A percentile compares a stretch with the other conserved stretches of the same genome.
phyloP scores from a whole-genome alignment of 2,797 vertebrate genomes.

The Danio tinwini region DNA sequence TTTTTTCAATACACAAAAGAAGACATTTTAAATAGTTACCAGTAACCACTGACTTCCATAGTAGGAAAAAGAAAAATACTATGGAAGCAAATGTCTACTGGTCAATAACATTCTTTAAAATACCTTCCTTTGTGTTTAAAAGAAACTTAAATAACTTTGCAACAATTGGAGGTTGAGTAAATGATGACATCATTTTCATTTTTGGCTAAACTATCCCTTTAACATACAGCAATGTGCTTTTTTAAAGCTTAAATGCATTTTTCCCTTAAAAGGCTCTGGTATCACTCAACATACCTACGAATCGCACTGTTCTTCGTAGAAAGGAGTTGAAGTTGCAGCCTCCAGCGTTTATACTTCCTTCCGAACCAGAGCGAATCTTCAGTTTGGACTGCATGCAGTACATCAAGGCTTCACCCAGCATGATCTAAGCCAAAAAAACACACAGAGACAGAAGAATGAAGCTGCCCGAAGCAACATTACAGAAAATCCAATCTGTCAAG shows the following conservation, averaged over 20 bases:
- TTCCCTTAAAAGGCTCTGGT: neutral
- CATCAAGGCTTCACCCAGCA: conserved; percentile 91
- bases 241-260: neutral
- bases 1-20: no score
- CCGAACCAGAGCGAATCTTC: conserved; percentile 82
- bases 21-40: no score
- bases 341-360: conserved; percentile 91
- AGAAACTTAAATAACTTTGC: no score
- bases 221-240: neutral
- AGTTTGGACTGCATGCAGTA: conserved; percentile 92
- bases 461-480: conserved; percentile 33
- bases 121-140: no score
- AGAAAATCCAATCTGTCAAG: conserved; percentile 32
- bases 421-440: conserved; percentile 80
- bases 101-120: no score
- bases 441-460: conserved; percentile 21
- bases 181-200: no score
- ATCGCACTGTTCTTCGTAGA: conserved; percentile 91
- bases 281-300: conserved; percentile 85
- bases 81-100: no score
- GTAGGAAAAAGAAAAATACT: no score
- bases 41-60: no score
- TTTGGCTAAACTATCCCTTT: neutral
- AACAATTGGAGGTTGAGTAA: no score
- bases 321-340: conserved; percentile 98